Evolutionary conservation across 2,113 vertebrate genomes (phyloP), one percentile per base, ranked within the genome.

Genomic region (Plecotus auritus): DNA sequence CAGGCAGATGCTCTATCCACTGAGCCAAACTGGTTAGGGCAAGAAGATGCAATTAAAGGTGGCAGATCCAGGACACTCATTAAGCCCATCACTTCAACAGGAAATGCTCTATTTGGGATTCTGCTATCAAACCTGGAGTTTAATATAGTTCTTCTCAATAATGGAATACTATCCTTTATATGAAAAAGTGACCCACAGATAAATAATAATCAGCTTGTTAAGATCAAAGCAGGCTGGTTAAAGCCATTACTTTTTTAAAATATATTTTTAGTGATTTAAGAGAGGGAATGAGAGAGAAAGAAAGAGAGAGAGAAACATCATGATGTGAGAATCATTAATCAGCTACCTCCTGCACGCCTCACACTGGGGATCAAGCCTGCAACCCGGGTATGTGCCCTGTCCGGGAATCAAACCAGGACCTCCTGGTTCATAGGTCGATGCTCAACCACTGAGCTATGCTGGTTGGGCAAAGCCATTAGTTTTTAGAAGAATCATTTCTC

Each of bases 401-500:
- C 56, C 9, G 22, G 54, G 56, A 59, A 59, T 59, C 56, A 59
- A 59, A 59, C 56, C 56, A 59, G 26, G 56, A 59, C 22, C 22
- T 59, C 56, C 22, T 59, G 56, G 56, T 59, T 59, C 56, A 59
- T 9, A 9, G 56, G 56, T 59, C 9, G 56, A 59, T 9, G 22
- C 9, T 59, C 56, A 9, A 59, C 22, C 56, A 59, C 56, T 59
- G 56, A 59, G 8, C 56, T 23, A 59, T 59, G 56, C 56, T 11
- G 59, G 59, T 26, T 28, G 26, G 59, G 59, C 59, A 67, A 47
- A 32, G 28, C 22, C 54, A 74, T 89, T 54, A 47, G 54, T 80
- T 70, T 77, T 91, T 78, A 76, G 59, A 85, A 94, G 61, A 83
- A 84, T 94, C 10, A 67, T 32, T 85, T 95, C 37, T 95, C 37